Evolutionary conservation across 64 coral and sea anemone species (phyloP).

Genomic region (Platygyra sinensis): DNA sequence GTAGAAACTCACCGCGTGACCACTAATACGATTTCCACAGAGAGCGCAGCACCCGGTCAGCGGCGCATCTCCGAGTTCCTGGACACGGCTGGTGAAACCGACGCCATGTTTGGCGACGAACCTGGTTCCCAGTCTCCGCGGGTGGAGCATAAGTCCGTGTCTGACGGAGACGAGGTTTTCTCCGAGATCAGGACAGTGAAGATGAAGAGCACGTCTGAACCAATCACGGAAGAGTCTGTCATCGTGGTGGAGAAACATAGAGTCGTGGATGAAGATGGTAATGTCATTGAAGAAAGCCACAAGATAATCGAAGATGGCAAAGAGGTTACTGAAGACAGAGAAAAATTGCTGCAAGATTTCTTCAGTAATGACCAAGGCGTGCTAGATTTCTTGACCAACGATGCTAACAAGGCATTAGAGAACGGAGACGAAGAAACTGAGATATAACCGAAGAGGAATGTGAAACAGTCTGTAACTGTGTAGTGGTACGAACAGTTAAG

Average conservation of each 20-base stretch:
- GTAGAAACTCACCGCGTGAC: conserved; percentile 39
- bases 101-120: conserved; percentile 44
- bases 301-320: conserved; percentile 1
- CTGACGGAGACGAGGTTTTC: conserved; percentile 10
- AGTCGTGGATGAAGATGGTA: conserved; percentile 47
- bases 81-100: not conserved
- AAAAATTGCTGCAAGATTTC: conserved; percentile 87
- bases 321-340: conserved; percentile 53
- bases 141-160: too few relatives aligned
- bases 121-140: not conserved
- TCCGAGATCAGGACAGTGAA: conserved; percentile 7
- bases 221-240: conserved; percentile 24
- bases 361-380: conserved; percentile 90
- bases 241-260: conserved; percentile 55
- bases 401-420: not conserved
- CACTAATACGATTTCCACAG: not conserved
- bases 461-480: too few relatives aligned
- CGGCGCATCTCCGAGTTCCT: conserved; percentile 49
- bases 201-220: not conserved
- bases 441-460: conserved; percentile 39
- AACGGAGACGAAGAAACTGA: conserved; percentile 80
- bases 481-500: not conserved
- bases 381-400: conserved; percentile 75
- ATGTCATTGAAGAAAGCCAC: conserved; percentile 54
- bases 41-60: not conserved